These are phyloP conservation scores for Callochromis pleurospilus DNA, from an alignment of 2,113 vertebrate species.

Conservation along the genomic window DNA sequence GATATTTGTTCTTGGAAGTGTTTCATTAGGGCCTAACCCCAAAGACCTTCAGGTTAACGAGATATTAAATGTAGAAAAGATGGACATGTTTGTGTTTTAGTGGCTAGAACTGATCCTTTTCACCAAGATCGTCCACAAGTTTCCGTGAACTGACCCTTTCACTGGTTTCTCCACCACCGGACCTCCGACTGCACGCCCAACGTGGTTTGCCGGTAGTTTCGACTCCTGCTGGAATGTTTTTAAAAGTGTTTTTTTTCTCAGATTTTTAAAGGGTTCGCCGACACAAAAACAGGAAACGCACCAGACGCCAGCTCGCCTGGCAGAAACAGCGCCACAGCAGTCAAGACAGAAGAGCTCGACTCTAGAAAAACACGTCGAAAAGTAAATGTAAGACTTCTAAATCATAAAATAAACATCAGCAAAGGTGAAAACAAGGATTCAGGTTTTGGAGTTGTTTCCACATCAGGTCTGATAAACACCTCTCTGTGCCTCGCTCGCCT, in stretches of 20 bases:
- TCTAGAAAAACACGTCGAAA: background rate
- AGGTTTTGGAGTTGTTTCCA: background rate
- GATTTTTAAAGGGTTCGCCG: background rate
- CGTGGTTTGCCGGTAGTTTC: accelerated
- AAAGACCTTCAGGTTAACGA: background rate
- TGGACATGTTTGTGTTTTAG: background rate
- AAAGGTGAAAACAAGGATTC: background rate
- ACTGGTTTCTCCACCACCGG: background rate
- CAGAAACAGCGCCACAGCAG: background rate
- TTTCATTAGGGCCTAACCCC: accelerated
- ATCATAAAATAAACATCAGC: background rate
- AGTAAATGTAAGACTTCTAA: background rate
- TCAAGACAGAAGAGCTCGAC: background rate
- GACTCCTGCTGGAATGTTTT: background rate
- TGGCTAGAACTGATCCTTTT: background rate
- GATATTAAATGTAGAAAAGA: accelerated
- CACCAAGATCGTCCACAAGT: background rate
- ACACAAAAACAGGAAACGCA: background rate
- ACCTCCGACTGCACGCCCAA: background rate
- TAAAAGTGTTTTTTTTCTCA: background rate
- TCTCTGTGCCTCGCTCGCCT: background rate
- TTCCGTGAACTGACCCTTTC: background rate
- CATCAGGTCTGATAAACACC: background rate
- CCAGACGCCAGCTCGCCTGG: background rate
- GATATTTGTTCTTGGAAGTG: background rate